Evolutionary conservation across 1,140 invertebrate species (phyloP).

Genomic region (Trichogramma pretiosum): DNA sequence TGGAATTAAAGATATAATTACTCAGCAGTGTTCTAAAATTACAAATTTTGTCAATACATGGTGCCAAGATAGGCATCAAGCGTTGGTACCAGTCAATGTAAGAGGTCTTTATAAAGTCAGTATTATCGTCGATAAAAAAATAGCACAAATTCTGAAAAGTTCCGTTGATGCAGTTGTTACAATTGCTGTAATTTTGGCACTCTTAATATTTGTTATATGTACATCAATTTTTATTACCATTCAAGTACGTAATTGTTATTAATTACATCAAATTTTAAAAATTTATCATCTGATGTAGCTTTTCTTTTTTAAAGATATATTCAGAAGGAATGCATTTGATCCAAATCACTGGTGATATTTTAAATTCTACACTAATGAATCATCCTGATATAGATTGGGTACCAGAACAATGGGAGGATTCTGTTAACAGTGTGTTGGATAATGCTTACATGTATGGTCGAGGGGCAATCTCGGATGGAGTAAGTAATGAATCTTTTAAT

Average conservation of each 20-base stretch:
- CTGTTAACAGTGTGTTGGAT: conserved; percentile 78
- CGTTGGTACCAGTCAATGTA: conserved; percentile 53
- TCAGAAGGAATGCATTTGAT: conserved; percentile 90
- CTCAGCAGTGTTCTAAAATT: conserved; percentile 25
- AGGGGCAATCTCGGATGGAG: conserved; percentile 72
- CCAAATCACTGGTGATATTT: conserved; percentile 76
- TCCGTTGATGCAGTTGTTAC: conserved; percentile 54
- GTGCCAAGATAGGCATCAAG: conserved; percentile 43
- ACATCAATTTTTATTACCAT: conserved; percentile 52
- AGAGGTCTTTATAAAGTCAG: conserved; percentile 49
- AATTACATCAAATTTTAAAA: conserved; percentile 11
- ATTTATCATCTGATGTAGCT: conserved; percentile 33
- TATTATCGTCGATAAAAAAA: conserved; percentile 44
- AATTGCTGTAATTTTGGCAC: conserved; percentile 49
- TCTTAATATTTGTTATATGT: conserved; percentile 45
- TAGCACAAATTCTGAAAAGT: conserved; percentile 43
- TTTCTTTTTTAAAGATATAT: conserved; percentile 72
- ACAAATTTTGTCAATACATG: conserved; percentile 31
- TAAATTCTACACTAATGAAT: conserved; percentile 82
- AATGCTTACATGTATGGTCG: conserved; percentile 88
- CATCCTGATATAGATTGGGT: conserved; percentile 68
- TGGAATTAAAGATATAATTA: conserved; percentile 41
- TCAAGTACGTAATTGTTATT: conserved; percentile 41
- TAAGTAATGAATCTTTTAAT: conserved; percentile 41
- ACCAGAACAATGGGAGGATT: conserved; percentile 61